These are phyloP conservation scores for Choristoneura rosaceana DNA, from an alignment of 2,888 invertebrate genomes.

Conservation along the genomic window DNA sequence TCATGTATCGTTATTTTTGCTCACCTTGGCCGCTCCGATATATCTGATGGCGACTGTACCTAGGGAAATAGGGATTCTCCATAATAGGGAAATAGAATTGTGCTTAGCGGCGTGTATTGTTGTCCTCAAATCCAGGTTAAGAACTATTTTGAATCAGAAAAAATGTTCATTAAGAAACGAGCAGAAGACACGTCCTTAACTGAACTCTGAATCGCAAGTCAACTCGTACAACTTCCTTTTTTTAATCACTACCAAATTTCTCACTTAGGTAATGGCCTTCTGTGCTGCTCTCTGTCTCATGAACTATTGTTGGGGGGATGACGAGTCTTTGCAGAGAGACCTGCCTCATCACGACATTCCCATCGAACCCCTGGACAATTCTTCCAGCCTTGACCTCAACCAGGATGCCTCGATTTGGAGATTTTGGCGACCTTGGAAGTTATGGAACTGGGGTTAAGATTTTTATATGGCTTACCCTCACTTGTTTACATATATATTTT, in stretches of 20 bases:
- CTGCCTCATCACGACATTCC: constrained; percentile 50
- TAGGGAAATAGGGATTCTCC: no score
- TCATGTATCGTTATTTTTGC: no score
- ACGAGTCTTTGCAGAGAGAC: constrained; percentile 50
- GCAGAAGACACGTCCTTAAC: background rate
- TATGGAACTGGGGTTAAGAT: constrained; percentile 66
- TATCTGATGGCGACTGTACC: no score
- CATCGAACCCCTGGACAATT: constrained; percentile 52
- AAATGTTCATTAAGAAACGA: no score
- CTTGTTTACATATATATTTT: constrained; percentile 8
- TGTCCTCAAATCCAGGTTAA: no score
- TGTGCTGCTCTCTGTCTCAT: constrained; percentile 57
- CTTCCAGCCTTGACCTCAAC: constrained; percentile 53
- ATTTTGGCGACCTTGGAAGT: constrained; percentile 62
- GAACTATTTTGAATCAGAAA: no score
- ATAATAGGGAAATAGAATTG: no score
- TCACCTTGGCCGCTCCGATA: no score
- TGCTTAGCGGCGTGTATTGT: no score
- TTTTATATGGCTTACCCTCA: constrained; percentile 30
- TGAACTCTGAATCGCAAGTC: background rate
- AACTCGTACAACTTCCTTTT: background rate
- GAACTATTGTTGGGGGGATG: constrained; percentile 55
- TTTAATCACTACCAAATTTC: background rate
- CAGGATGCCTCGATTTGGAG: constrained; percentile 59
- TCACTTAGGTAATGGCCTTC: constrained; percentile 56